phyloP scores from a whole-genome alignment of 2,888 invertebrate species.

The Pollenia angustigena region DNA sequence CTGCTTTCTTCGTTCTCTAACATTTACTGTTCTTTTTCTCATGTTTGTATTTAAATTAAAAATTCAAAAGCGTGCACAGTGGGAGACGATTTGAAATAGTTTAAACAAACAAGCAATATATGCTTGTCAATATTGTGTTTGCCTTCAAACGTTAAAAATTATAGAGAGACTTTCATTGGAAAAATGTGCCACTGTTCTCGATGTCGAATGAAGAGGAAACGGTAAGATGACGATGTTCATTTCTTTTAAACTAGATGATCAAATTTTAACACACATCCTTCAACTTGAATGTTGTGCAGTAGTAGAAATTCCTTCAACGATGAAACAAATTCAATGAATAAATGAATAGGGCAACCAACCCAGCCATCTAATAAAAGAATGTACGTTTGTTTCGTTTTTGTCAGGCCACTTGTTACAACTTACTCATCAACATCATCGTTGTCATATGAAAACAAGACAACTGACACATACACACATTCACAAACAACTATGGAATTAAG shows the following conservation, averaged over 20 bases:
- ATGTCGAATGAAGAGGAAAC: slow-evolving; percentile 24
- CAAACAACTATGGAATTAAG: slow-evolving; percentile 1
- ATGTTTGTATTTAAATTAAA: slow-evolving; percentile 4
- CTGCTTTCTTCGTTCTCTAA: background rate
- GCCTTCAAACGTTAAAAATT: slow-evolving; percentile 23
- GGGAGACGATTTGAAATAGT: background rate
- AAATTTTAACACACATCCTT: slow-evolving; percentile 32
- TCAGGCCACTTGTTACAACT: slow-evolving; percentile 62
- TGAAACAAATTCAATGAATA: slow-evolving; percentile 32
- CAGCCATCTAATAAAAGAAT: background rate
- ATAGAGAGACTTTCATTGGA: background rate
- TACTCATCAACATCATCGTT: slow-evolving; percentile 43
- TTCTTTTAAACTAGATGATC: slow-evolving; percentile 41
- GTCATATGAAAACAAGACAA: slow-evolving; percentile 33
- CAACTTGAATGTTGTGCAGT: background rate
- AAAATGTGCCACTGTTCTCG: slow-evolving; percentile 35
- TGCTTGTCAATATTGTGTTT: background rate
- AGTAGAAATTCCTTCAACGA: background rate
- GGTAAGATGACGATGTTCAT: background rate
- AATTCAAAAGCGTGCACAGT: background rate
- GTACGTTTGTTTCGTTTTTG: slow-evolving; percentile 30
- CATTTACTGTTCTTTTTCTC: background rate
- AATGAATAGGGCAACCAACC: slow-evolving; percentile 4
- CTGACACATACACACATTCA: slow-evolving; percentile 5
- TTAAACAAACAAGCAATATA: no score